Evolutionary conservation across 2,113 vertebrate genomes (phyloP), one percentile per base, ranked within the genome.

Genomic region (Loxodonta africana): DNA sequence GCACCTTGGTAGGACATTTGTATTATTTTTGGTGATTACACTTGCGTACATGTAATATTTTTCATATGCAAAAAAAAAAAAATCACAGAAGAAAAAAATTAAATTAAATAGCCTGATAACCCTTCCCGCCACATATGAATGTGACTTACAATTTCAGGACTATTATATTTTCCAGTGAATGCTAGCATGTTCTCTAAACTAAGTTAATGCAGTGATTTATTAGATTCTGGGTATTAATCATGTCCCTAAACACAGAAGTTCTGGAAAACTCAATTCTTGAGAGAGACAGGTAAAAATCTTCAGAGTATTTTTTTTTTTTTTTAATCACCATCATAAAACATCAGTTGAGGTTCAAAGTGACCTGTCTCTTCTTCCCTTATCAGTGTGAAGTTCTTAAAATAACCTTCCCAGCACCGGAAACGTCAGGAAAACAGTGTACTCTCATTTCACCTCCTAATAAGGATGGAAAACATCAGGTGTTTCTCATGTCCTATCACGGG

Each of bases 251-350:
- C 28, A 67, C 12, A 88, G 14, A 95, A 93, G n/a, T n/a, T n/a
- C 63, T 92, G 10, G 97, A 97, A 98, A 98, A 82, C 69, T 92
- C 90, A 96, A 98, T 97, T 98, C 60, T 97, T 97, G 93, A 98
- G 97, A 98, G 89, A 88, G 78, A 92, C 82, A 96, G 92, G 93
- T 96, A 97, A 94, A 74, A 95, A 76, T 18, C 15, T 93, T 69
- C 14, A 86, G 80, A 80, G 69, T n/a, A 14, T 73, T 37, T 37
- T 97, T 67, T 41, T 63, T 63, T 97, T 44, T 65, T 48, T 96
- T 98, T 98, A 97, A 97, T 97, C 53, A 62, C 63, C 86, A 1
- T 88, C 91, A 87, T 97, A 97, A 98, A 98, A 97, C 14, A 94
- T 82, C 14, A 92, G 73, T 88, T 94, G 81, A 71, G 23, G 74